Base-by-base conservation (phyloP, 2,113 vertebrate species). In the Halcyon senegalensis region DNA sequence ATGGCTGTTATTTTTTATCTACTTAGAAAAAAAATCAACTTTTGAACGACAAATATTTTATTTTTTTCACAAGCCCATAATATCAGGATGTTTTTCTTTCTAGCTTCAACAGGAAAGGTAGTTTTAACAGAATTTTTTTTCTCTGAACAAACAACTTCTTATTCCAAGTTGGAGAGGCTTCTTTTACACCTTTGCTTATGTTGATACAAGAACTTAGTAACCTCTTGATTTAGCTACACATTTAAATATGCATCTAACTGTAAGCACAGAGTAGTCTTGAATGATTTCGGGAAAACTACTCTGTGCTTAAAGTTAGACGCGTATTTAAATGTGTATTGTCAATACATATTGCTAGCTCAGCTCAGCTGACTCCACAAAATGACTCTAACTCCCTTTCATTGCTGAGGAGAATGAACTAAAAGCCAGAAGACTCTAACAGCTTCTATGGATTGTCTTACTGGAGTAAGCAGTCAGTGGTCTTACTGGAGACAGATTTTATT, bases 51-150 rank as follows among this genome's bases (percentile, higher is more conserved):
- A 86, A 84, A 37, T 80, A 58, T 75, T 90, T 85, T 85, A 24
- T 69, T 86, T 93, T 93, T 83, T 75, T 84, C 69, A 92, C 64
- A 87, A 55, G 58, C 33, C 58, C 21, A 89, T 82, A 91, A 95
- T 87, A 91, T 93, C 84, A 78, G 9, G 66, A 37, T 92, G 44
- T 79, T 86, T 93, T 87, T 95, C 90, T 82, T 92, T 73, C 77
- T 73, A 73, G 37, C 44, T 87, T 68, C 53, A 90, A 79, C 17
- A 50, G n/a, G 30, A 87, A 92, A 73, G n/a, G 16, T 73, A 82
- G 41, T 76, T 93, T 95, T 79, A 93, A 67, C 35, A 92, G n/a
- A 84, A 81, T 25, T 44, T 92, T 92, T 92, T 55, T 88, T 77
- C 79, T 58, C 37, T 69, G 24, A 46, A 67, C 8, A 50, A 24